Evolutionary conservation across 2,113 vertebrate genomes (phyloP).

Genomic region (Corythornis vintsioides): DNA sequence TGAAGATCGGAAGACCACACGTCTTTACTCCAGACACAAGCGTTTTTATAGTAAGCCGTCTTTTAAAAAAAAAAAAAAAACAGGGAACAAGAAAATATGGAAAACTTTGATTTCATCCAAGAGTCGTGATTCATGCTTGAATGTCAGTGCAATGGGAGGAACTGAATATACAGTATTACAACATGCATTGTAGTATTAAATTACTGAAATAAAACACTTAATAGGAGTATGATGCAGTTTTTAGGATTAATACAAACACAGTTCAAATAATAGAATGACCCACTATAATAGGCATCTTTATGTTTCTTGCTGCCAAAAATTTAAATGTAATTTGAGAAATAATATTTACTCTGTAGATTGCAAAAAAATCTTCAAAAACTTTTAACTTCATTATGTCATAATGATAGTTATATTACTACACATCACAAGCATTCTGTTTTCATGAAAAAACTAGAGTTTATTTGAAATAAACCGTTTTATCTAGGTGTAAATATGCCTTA

Average conservation of each 20-base stretch:
- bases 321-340: background rate
- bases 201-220: background rate
- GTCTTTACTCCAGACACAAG: no score
- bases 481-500: background rate
- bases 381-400: background rate
- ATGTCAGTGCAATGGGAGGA: background rate
- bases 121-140: background rate
- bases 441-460: background rate
- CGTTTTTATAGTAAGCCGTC: no score
- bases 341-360: background rate
- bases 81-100: background rate
- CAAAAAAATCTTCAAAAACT: background rate
- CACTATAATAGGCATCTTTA: background rate
- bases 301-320: background rate
- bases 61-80: constrained; percentile 2
- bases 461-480: background rate
- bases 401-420: background rate
- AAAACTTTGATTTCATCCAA: constrained; percentile 26
- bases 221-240: background rate
- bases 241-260: background rate
- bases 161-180: background rate
- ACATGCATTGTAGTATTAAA: background rate
- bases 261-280: background rate
- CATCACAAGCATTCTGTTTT: background rate
- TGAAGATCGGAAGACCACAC: no score